phyloP scores from a whole-genome alignment of 2,888 invertebrate genomes.

The Acrobasis repandana region DNA sequence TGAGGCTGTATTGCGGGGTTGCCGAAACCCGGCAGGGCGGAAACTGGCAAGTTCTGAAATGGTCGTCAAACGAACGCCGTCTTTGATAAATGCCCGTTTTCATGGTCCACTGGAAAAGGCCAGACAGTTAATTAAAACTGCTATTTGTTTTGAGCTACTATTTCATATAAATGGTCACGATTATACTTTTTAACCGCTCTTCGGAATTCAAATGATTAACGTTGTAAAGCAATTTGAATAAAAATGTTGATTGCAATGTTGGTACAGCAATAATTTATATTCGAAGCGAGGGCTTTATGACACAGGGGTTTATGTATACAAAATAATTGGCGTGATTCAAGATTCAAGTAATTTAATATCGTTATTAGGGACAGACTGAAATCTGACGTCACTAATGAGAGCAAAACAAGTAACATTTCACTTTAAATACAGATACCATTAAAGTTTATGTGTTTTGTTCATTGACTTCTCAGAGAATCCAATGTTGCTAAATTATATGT shows the following conservation, averaged over 20 bases:
- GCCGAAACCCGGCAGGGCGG: slow-evolving; percentile 8
- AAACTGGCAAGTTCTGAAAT: background rate
- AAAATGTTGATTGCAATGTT: slow-evolving; percentile 17
- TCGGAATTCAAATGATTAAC: slow-evolving; percentile 10
- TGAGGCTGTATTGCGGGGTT: slow-evolving; percentile 5
- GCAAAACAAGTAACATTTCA: slow-evolving; percentile 2
- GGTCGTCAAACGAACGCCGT: slow-evolving; percentile 4
- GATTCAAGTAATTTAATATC: slow-evolving; percentile 2
- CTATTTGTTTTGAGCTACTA: slow-evolving; percentile 13
- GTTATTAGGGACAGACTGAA: background rate
- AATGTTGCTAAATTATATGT: slow-evolving; percentile 15
- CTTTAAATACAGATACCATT: background rate
- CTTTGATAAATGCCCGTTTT: slow-evolving; percentile 12
- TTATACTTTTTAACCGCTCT: slow-evolving; percentile 9
- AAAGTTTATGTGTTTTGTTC: slow-evolving; percentile 5
- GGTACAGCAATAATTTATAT: slow-evolving; percentile 7
- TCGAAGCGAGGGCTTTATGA: slow-evolving; percentile 8
- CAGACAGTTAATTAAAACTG: slow-evolving; percentile 15
- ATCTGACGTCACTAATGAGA: background rate
- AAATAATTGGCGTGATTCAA: slow-evolving; percentile 10
- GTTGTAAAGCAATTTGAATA: slow-evolving; percentile 18
- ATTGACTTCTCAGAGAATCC: slow-evolving; percentile 5
- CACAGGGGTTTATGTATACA: background rate
- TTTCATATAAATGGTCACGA: slow-evolving; percentile 11
- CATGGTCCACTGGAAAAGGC: background rate